Base-by-base conservation (phyloP, 2,888 invertebrate genomes). In the Drosophila emarginata region DNA sequence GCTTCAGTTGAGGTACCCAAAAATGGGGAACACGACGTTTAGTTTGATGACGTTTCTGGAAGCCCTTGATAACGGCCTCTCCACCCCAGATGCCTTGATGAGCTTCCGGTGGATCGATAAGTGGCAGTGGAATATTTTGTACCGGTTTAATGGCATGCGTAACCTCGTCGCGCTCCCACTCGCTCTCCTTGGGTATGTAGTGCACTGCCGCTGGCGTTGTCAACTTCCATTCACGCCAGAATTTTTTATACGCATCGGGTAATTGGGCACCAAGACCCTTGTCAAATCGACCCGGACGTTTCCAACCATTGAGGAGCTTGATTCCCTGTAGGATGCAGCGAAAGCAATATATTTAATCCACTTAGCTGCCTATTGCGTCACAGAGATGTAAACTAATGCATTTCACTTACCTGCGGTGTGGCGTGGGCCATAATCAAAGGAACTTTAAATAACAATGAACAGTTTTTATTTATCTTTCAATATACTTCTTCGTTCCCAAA, bases 71-170 rank as follows among this genome's bases (percentile, higher is more conserved):
- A 0, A 99, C 94, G 36, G 95, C 97, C 93, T 99, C 99, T 7
- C 99, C 99, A 73, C 98, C 99, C 99, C 99, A 99, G 75, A 99
- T 93, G 36, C 98, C 98, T 52, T 94, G 88, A 90, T 98, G 93
- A 64, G 95, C 93, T 92, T 99, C 97, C 40, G 94, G 93, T 0
- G 98, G 96, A 90, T 94, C 95, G 74, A 94, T 94, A 1, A 98
- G 88, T 1, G 96, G 96, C 32, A 99, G 91, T 32, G 96, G 94
- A 50, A 94, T 87, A 92, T 97, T 96, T 62, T 97, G 96, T 57
- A 97, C 92, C 0, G 95, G 95, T 66, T 92, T 89, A 11, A 96
- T 95, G 92, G 94, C 94, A 62, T 96, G 96, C 59, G 95, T 96
- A 15, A 94, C 89, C 69, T 95, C 95, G 90, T 96, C 94, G 62